Evolutionary conservation across 2,113 vertebrate genomes (phyloP).

Genomic region (Eulacestoma nigropectus): DNA sequence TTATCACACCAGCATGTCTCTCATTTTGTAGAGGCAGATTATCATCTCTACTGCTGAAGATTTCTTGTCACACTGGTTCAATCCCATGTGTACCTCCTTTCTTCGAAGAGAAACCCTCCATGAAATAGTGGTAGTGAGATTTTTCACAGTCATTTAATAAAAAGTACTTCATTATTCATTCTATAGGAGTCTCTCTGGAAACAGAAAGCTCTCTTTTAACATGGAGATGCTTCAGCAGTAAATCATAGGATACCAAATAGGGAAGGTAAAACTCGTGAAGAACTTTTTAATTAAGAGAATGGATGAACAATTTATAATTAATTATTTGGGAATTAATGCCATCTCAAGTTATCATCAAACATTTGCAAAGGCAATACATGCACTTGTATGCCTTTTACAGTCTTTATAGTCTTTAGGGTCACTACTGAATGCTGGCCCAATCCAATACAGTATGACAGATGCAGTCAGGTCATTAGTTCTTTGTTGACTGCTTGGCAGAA

Average conservation of each 20-base stretch:
- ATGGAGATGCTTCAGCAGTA: background rate
- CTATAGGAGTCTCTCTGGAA: background rate
- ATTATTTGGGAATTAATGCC: constrained; percentile 46
- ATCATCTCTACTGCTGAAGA: background rate
- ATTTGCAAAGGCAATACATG: constrained; percentile 2
- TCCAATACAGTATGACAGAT: background rate
- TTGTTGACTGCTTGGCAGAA: background rate
- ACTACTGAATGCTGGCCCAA: background rate
- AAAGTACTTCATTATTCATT: constrained; percentile 27
- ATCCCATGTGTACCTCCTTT: background rate
- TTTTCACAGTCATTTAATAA: constrained; percentile 40
- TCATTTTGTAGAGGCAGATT: constrained; percentile 27
- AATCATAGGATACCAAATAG: constrained; percentile 22
- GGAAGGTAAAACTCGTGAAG: constrained; percentile 10
- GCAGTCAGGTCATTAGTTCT: background rate
- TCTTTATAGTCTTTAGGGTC: background rate
- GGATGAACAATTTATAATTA: constrained; percentile 57
- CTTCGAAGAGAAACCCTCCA: background rate
- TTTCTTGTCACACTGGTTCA: background rate
- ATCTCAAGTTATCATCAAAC: constrained; percentile 35
- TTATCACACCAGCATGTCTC: background rate
- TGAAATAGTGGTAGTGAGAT: background rate
- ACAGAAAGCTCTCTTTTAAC: background rate
- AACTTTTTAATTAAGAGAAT: constrained; percentile 59
- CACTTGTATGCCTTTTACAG: background rate